These are phyloP conservation scores for Melanotaenia pygmaea DNA, from an alignment of 2,797 vertebrate genomes.

Conservation along the genomic window DNA sequence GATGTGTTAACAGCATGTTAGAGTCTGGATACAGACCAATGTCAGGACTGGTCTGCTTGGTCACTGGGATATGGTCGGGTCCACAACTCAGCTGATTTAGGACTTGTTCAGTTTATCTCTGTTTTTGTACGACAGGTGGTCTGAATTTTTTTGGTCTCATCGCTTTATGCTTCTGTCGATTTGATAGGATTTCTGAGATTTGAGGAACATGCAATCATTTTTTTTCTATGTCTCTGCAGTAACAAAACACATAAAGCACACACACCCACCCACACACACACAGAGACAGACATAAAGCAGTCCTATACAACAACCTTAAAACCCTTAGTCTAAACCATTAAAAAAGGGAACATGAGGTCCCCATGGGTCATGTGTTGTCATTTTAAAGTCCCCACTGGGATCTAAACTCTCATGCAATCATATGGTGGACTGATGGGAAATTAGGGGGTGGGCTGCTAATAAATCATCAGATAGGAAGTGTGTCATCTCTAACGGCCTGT, in stretches of 20 bases:
- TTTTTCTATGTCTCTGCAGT: no score
- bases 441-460: constrained; percentile 49
- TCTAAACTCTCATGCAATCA: constrained; percentile 4
- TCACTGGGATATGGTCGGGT: background rate
- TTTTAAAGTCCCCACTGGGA: constrained; percentile 14
- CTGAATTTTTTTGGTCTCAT: background rate
- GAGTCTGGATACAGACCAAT: background rate
- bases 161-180: background rate
- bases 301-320: background rate
- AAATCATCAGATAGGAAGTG: constrained; percentile 57
- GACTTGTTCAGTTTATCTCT: background rate
- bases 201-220: background rate
- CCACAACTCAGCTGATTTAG: background rate
- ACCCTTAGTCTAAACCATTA: background rate
- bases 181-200: background rate
- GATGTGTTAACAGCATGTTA: background rate
- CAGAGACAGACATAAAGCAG: background rate
- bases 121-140: background rate
- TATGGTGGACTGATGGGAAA: constrained; percentile 43
- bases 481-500: constrained; percentile 47
- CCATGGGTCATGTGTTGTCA: background rate
- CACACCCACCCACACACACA: no score
- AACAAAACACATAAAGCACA: background rate
- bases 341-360: background rate
- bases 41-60: background rate